These are phyloP conservation scores for Eurytoma adleriae DNA, from an alignment of 2,888 invertebrate species.

Conservation along the genomic window DNA sequence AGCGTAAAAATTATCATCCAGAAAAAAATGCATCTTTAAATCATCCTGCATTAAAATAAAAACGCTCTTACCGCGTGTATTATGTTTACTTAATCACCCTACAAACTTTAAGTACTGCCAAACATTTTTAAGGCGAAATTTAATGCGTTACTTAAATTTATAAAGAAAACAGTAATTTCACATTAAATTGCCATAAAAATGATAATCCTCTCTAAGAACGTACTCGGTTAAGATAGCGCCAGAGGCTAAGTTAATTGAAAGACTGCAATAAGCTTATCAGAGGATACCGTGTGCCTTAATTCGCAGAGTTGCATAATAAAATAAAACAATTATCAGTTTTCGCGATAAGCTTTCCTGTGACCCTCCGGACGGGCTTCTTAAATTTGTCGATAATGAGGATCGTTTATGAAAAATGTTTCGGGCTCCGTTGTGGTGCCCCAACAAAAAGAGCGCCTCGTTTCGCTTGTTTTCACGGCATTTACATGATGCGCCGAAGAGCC, in stretches of 20 bases:
- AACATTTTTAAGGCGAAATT: conserved; percentile 5
- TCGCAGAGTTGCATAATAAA: conserved; percentile 31
- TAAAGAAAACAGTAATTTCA: conserved; percentile 24
- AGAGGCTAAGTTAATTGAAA: too few relatives aligned
- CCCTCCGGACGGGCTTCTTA: conserved; percentile 17
- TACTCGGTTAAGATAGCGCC: too few relatives aligned
- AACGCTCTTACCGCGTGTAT: conserved; percentile 13
- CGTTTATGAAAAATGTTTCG: conserved; percentile 57
- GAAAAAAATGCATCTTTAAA: conserved; percentile 1
- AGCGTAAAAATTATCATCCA: conserved; percentile 2
- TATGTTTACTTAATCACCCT: conserved; percentile 37
- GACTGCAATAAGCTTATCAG: conserved; percentile 35
- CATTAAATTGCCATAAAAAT: conserved; percentile 11
- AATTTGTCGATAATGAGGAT: conserved; percentile 52
- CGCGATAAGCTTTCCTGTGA: background rate
- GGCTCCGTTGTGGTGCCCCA: conserved; percentile 13
- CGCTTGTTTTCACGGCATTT: conserved; percentile 73
- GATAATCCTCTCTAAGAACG: conserved; percentile 1
- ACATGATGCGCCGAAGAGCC: conserved; percentile 73
- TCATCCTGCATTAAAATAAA: background rate
- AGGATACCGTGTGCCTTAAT: conserved; percentile 23
- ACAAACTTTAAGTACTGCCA: conserved; percentile 32
- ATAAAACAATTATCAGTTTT: conserved; percentile 35
- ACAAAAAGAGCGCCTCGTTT: conserved; percentile 55
- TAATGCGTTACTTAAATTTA: conserved; percentile 28